Evolutionary conservation across 2,888 invertebrate genomes (phyloP).

Genomic region (Magallana nippona): DNA sequence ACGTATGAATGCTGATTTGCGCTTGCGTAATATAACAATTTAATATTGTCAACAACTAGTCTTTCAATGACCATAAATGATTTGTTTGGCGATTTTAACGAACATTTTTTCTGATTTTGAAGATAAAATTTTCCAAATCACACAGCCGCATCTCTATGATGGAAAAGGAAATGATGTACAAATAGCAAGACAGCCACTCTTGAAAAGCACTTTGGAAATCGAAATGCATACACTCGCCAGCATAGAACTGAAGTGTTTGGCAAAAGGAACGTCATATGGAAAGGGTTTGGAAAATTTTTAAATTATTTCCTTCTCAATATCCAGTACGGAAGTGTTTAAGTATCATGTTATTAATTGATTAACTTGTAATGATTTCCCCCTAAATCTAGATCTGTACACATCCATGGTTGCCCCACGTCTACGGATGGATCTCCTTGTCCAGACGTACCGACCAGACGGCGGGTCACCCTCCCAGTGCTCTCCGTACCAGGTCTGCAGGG

Average conservation of each 20-base stretch:
- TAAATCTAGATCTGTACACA: slow-evolving; percentile 9
- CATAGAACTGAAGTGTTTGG: neutral
- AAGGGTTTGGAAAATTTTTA: neutral
- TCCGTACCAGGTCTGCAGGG: neutral
- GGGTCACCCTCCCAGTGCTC: neutral
- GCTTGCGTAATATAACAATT: neutral
- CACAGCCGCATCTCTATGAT: neutral
- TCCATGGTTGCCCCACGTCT: slow-evolving; percentile 11
- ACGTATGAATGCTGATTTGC: neutral
- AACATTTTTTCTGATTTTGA: neutral
- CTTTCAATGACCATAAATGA: neutral
- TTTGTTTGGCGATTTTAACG: neutral
- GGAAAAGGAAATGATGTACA: neutral
- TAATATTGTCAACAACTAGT: no score
- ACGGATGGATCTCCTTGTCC: neutral
- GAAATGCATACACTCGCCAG: neutral
- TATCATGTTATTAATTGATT: no score
- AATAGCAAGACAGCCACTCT: neutral
- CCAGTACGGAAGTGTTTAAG: no score
- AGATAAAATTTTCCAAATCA: neutral
- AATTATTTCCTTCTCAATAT: slow-evolving; percentile 1
- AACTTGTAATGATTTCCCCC: neutral
- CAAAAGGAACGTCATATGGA: neutral
- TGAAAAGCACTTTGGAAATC: neutral
- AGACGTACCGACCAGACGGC: neutral